Evolutionary conservation across 2,888 invertebrate genomes (phyloP).

Genomic region (Rugalucina vietnamica): DNA sequence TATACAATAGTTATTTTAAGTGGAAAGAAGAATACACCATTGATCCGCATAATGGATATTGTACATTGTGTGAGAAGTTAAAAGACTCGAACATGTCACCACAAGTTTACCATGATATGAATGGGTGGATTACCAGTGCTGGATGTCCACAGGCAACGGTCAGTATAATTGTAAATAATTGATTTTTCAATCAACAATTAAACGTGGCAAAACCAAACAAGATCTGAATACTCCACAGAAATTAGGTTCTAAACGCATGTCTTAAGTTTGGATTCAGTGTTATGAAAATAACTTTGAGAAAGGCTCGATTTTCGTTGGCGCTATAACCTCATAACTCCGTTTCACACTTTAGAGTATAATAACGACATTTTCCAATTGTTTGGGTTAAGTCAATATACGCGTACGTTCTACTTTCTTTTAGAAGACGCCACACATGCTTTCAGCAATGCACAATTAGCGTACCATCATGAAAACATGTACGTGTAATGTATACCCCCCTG

Average conservation of each 20-base stretch:
- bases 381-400: no score
- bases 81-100: slow-evolving; percentile 4
- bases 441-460: no score
- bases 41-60: slow-evolving; percentile 15
- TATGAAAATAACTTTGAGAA: background rate
- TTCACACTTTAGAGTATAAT: no score
- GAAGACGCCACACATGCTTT: no score
- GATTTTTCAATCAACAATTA: background rate
- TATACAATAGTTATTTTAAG: slow-evolving; percentile 48
- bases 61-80: slow-evolving; percentile 30
- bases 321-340: background rate
- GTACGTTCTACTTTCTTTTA: no score
- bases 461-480: no score
- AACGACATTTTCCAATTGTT: no score
- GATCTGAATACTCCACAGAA: background rate
- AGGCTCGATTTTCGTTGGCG: background rate
- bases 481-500: no score
- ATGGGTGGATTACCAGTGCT: slow-evolving; percentile 36
- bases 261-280: background rate
- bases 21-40: slow-evolving; percentile 29
- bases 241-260: background rate
- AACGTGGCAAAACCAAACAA: background rate
- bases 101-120: slow-evolving; percentile 40
- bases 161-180: background rate
- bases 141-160: slow-evolving; percentile 36